phyloP scores from a whole-genome alignment of 2,113 vertebrate species.

The Phalacrocorax carbo region DNA sequence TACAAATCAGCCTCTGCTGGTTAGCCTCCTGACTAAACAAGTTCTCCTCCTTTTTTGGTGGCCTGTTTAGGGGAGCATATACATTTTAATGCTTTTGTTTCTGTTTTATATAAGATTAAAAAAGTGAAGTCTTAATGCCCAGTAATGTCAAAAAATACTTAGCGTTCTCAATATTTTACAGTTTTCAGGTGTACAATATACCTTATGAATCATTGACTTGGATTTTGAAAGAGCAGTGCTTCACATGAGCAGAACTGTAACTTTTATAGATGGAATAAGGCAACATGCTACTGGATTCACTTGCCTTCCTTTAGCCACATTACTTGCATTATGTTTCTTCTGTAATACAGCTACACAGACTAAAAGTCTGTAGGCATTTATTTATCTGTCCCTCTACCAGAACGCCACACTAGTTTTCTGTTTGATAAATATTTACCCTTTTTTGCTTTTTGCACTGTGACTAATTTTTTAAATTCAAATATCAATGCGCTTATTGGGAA shows the following conservation, averaged over 20 bases:
- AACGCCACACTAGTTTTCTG: neutral
- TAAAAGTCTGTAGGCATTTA: neutral
- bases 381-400: neutral
- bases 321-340: neutral
- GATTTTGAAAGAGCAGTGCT: neutral
- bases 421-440: neutral
- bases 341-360: neutral
- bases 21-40: neutral
- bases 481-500: neutral
- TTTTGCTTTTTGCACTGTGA: neutral
- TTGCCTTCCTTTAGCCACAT: neutral
- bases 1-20: neutral
- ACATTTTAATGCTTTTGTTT: neutral
- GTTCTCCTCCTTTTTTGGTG: neutral
- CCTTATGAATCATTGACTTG: neutral
- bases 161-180: neutral
- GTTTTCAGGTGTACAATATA: neutral
- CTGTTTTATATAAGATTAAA: neutral
- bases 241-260: neutral
- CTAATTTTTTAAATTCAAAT: neutral
- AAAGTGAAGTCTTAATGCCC: neutral
- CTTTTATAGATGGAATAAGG: neutral
- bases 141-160: neutral
- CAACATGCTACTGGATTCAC: neutral
- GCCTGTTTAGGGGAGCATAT: neutral